Evolutionary conservation across 2,797 vertebrate genomes (phyloP).

Genomic region (Acrossocheilus fasciatus): DNA sequence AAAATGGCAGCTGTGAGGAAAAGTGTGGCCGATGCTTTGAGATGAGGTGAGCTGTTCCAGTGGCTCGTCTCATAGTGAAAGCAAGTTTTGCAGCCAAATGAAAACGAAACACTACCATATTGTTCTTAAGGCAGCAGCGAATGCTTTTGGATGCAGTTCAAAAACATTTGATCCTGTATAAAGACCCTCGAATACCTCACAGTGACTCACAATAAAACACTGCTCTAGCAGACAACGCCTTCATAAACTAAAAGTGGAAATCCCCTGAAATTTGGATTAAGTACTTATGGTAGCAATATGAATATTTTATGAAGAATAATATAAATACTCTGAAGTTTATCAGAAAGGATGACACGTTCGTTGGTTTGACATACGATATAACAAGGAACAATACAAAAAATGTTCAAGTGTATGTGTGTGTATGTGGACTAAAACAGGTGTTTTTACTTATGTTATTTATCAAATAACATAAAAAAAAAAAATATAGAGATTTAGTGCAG

Average conservation of each 20-base stretch:
- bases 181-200: not conserved
- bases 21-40: not conserved
- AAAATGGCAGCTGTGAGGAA: not conserved
- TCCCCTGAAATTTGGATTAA: not conserved
- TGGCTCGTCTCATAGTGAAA: not conserved
- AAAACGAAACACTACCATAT: not conserved
- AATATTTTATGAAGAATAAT: not conserved
- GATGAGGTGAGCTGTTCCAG: not conserved
- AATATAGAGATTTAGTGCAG: no score
- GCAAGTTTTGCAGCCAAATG: not conserved
- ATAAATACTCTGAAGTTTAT: not conserved
- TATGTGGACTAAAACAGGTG: not conserved
- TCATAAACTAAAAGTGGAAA: not conserved
- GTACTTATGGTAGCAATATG: not conserved
- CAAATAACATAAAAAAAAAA: not conserved
- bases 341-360: not conserved
- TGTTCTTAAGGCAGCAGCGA: not conserved
- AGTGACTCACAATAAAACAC: not conserved
- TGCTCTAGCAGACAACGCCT: not conserved
- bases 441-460: no score
- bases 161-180: not conserved
- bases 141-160: not conserved
- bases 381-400: not conserved
- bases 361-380: not conserved
- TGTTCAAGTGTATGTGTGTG: not conserved